Percentiles rank a stretch among this genome's conserved stretches.
Evolutionary conservation across 2,888 invertebrate species (phyloP).

Genomic region (Rhimphoctona megacephalus): DNA sequence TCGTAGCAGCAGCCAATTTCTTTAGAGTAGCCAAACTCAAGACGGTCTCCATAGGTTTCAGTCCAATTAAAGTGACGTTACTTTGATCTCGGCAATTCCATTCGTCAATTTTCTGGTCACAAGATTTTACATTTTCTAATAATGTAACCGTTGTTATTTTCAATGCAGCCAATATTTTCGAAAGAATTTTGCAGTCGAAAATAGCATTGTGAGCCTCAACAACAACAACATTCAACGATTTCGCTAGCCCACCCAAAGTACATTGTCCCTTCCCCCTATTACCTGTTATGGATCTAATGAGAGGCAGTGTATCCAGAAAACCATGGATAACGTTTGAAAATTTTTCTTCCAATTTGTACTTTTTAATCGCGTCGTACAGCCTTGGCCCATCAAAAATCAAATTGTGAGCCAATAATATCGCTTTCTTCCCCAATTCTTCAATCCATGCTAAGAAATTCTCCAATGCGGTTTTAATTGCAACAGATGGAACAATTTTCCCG

Average conservation of each 20-base stretch:
- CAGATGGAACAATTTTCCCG: too few relatives aligned
- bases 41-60: too few relatives aligned
- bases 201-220: constrained; percentile 63
- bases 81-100: constrained; percentile 40
- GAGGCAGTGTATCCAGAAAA: constrained; percentile 58
- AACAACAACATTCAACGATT: too few relatives aligned
- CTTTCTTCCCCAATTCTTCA: constrained; percentile 18
- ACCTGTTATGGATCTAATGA: constrained; percentile 44
- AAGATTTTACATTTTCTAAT: constrained; percentile 38
- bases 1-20: too few relatives aligned
- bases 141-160: constrained; percentile 47
- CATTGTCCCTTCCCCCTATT: constrained; percentile 46
- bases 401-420: constrained; percentile 35
- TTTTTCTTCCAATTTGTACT: constrained; percentile 15
- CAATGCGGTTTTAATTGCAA: too few relatives aligned
- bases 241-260: too few relatives aligned
- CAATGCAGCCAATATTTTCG: constrained; percentile 45
- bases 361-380: constrained; percentile 16
- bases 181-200: constrained; percentile 52
- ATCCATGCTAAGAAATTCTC: constrained; percentile 44
- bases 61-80: constrained; percentile 15
- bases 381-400: too few relatives aligned
- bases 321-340: constrained; percentile 43
- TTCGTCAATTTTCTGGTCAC: constrained; percentile 14
- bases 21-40: too few relatives aligned